These are phyloP conservation scores for Nephrotoma appendiculata DNA, from an alignment of 2,888 invertebrate genomes.

Conservation along the genomic window DNA sequence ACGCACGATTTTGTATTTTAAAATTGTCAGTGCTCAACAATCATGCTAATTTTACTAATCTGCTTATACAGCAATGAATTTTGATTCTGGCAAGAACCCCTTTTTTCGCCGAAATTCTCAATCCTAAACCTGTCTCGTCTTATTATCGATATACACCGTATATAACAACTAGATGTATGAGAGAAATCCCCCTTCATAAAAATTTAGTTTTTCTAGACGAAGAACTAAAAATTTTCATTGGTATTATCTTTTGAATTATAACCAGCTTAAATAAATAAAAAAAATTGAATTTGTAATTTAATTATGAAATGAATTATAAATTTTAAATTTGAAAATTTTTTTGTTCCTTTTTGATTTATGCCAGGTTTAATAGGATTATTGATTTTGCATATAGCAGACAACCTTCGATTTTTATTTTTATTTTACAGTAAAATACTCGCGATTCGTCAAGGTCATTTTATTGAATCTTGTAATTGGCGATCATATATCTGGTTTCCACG, in stretches of 20 bases:
- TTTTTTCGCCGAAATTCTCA: background rate
- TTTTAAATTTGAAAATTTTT: background rate
- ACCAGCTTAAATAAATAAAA: background rate
- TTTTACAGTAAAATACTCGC: too few relatives aligned
- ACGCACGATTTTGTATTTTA: background rate
- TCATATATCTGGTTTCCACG: too few relatives aligned
- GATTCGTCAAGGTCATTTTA: too few relatives aligned
- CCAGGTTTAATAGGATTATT: slow-evolving; percentile 7
- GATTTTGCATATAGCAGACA: slow-evolving; percentile 6
- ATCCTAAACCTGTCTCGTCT: background rate
- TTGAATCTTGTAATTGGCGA: too few relatives aligned
- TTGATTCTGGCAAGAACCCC: background rate
- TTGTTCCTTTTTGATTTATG: background rate
- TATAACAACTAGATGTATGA: background rate
- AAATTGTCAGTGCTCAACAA: background rate
- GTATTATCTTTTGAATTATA: background rate
- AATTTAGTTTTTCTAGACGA: background rate
- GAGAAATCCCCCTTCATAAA: background rate
- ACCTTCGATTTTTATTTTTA: background rate
- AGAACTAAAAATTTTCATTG: background rate
- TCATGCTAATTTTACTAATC: background rate
- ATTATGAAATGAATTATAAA: background rate
- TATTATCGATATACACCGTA: background rate
- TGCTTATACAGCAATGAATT: background rate
- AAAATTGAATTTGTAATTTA: background rate